phyloP scores from a whole-genome alignment of 2,797 vertebrate species.

The Tiaroga cobitis region DNA sequence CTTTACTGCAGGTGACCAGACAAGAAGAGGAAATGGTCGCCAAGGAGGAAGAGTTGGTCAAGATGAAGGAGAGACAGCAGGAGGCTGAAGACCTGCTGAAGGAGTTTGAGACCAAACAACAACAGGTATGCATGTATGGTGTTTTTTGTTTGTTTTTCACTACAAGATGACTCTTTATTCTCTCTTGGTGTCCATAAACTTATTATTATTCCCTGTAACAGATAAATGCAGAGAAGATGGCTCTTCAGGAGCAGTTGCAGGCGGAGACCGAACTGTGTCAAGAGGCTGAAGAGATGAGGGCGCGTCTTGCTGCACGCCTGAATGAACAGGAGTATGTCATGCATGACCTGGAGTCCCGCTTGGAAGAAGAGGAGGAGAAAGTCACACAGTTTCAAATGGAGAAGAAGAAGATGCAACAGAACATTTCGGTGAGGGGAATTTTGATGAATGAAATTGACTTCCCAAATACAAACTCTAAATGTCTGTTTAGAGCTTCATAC shows the following conservation, averaged over 20 bases:
- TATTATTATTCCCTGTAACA: constrained; percentile 48
- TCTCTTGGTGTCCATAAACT: neutral
- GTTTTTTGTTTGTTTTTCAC: neutral
- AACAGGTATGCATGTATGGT: constrained; percentile 74
- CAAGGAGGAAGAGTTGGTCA: constrained; percentile 86
- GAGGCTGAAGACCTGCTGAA: constrained; percentile 84
- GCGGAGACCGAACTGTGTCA: constrained; percentile 96
- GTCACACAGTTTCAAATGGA: constrained; percentile 73
- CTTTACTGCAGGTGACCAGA: constrained; percentile 86
- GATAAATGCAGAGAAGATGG: constrained; percentile 83
- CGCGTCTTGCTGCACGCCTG: constrained; percentile 90
- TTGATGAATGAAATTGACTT: neutral
- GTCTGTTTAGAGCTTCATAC: neutral
- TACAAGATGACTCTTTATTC: neutral
- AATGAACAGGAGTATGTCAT: constrained; percentile 95
- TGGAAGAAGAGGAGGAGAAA: constrained; percentile 95
- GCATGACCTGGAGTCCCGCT: constrained; percentile 92
- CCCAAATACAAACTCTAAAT: too few species aligned
- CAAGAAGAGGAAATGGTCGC: constrained; percentile 88
- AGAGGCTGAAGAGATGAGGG: constrained; percentile 96
- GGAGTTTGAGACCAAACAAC: constrained; percentile 84
- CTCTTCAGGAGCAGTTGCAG: constrained; percentile 92
- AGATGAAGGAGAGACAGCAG: constrained; percentile 86
- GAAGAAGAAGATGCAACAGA: constrained; percentile 87
- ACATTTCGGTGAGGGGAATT: constrained; percentile 77